phyloP scores from a whole-genome alignment of 2,113 vertebrate species.

The Oryzias javanicus region DNA sequence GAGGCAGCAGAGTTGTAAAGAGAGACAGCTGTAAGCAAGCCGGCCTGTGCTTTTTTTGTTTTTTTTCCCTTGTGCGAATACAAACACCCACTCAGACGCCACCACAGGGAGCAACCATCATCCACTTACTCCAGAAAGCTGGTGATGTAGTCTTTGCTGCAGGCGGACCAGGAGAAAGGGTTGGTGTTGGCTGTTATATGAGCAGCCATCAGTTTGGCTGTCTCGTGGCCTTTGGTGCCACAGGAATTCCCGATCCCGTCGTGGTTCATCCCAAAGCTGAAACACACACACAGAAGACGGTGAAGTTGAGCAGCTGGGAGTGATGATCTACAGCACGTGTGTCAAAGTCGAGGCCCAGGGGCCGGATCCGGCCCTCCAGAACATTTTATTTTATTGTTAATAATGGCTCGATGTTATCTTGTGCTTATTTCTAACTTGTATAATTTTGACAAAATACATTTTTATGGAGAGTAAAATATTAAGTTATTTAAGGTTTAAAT shows the following conservation, averaged over 20 bases:
- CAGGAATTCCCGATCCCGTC: constrained; percentile 98
- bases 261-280: constrained; percentile 99
- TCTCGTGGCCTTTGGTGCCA: constrained; percentile 97
- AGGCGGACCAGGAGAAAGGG: constrained; percentile 98
- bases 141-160: constrained; percentile 99
- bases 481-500: too few species aligned
- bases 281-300: constrained; percentile 38
- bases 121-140: constrained; percentile 99
- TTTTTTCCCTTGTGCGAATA: too few species aligned
- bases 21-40: constrained; percentile 39
- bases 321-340: background rate
- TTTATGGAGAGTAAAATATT: too few species aligned
- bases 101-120: constrained; percentile 33
- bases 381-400: too few species aligned
- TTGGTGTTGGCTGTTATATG: constrained; percentile 99
- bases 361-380: too few species aligned
- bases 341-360: too few species aligned
- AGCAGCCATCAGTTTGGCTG: constrained; percentile 98
- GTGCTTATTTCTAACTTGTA: too few species aligned
- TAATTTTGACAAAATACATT: too few species aligned
- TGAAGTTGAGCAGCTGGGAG: constrained; percentile 6
- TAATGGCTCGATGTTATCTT: too few species aligned
- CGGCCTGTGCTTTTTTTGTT: background rate
- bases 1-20: constrained; percentile 37
- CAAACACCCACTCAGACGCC: constrained; percentile 14